Base-by-base conservation (phyloP, 2,888 invertebrate genomes). In the Orthosia cruda region DNA sequence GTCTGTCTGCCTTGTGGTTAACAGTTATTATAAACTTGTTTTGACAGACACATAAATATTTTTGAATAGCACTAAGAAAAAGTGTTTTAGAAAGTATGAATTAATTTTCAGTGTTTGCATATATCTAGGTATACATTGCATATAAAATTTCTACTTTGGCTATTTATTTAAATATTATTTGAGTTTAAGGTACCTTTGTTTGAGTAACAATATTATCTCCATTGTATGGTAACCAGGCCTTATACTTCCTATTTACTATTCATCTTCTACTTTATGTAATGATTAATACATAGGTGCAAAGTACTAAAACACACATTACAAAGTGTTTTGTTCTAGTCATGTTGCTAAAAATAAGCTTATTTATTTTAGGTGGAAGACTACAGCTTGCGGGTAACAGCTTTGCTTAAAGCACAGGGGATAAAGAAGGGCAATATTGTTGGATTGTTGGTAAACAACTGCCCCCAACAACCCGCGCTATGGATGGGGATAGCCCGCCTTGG, bases 401-500 rank as follows among this genome's bases (percentile, higher is more conserved):
- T 98, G 18, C 98, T 99, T 90, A 98, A 98, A 89, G 97, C 97
- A 3, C 98, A 98, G 82, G 99, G 99, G 32, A 98, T 98, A 83
- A 97, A 98, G 85, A 98, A 98, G 89, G 99, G 99, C 0, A 98
- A 99, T 93, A 97, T 98, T 5, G 98, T 99, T 0, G 99, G 98
- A 0, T 95, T 99, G 45, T 97, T 99, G 85, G 97, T 99, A 95
- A 99, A 99, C 93, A 99, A 99, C 94, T 97, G 99, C 57, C 98
- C 99, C 0, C 99, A 99, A 93, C 99, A 98, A 93, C 98, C 99
- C 0, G 98, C 98, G 62, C 97, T 98, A 47, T 99, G 99, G 99
- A 96, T 99, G 81, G 99, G 99, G 0, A 97, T 99, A 70, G 98
- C 99, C 4, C 99, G 99, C 93, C 95, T 99, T 4, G 99, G 99